Base-by-base conservation (phyloP, 2,888 invertebrate species). In the Machimus rusticus region DNA sequence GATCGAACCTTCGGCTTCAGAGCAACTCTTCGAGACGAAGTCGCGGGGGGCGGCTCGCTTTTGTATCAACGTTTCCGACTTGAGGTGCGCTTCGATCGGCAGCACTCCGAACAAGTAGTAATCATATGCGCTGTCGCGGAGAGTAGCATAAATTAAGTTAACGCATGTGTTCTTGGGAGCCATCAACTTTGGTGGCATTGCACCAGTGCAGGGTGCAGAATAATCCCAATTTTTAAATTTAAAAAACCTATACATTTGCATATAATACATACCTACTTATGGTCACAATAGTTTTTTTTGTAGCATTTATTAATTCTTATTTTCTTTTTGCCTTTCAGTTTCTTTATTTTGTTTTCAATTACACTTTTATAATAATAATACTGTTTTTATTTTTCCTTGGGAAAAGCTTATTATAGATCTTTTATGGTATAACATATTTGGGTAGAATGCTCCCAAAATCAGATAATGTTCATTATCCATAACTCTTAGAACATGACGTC, bases 141-240 rank as follows among this genome's bases (percentile, higher is more conserved):
- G 39, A 74, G 31, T 31, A 46, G 74, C 85, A 85, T 85, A 85
- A 85, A 85, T 85, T 85, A 74, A 74, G 85, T 82, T 82, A 82
- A 82, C 66, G 9, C 57, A 82, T 66, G 82, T 66, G 57, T 82
- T 12, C 55, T 51, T 23, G 4, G 14, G 8, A 28, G 82, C 19
- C 23, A 82, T 82, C 57, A 37, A 82, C 82, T 5, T 82, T 82
- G 82, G 82, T 66, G 57, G 82, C 23, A 82, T 66, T 12, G 37
- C 19, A 23, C 66, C 31, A n/a, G 2, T 34, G 2, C 76, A 31
- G 37, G 39, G 5, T 34, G 6, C 34, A 34, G n/a, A 76, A 76
- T 37, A 76, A 1, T 37, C 19, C 39, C 28, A 34, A 23, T 23
- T n/a, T 23, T 34, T 1, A 23, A 12, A 81, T 34, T 34, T 34